These are phyloP conservation scores for Hipparchia sbordonii DNA, from an alignment of 2,888 invertebrate species.

Conservation along the genomic window DNA sequence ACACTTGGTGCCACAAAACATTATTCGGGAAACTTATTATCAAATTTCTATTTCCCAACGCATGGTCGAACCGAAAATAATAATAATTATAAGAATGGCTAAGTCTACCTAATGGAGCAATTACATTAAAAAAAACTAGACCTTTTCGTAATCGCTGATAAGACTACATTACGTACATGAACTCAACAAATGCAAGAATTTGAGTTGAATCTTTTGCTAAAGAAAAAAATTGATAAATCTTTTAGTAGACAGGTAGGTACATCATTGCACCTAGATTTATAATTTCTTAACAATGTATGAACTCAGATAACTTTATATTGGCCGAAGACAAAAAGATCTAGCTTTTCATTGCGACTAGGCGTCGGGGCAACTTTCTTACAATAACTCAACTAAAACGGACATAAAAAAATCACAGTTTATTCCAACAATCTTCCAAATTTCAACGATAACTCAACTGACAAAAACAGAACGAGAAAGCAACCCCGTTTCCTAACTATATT, in stretches of 20 bases:
- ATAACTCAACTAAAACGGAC: slow-evolving; percentile 53
- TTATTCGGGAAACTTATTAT: slow-evolving; percentile 30
- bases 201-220: not conserved
- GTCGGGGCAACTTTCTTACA: slow-evolving; percentile 68
- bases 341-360: slow-evolving; percentile 74
- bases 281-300: not conserved
- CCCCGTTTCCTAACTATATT: slow-evolving; percentile 75
- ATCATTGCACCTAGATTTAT: not conserved
- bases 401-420: slow-evolving; percentile 56
- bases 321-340: slow-evolving; percentile 63
- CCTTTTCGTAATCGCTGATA: slow-evolving; percentile 57
- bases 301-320: slow-evolving; percentile 36
- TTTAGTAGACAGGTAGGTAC: too few species aligned
- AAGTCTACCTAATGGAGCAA: slow-evolving; percentile 82
- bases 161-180: slow-evolving; percentile 46
- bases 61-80: slow-evolving; percentile 72
- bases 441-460: slow-evolving; percentile 56
- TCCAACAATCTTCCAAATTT: slow-evolving; percentile 56
- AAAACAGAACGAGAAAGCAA: slow-evolving; percentile 69
- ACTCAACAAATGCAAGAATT: slow-evolving; percentile 24
- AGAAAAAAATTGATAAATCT: too few species aligned
- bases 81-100: slow-evolving; percentile 75
- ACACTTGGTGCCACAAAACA: slow-evolving; percentile 24
- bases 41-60: slow-evolving; percentile 40
- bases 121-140: slow-evolving; percentile 68